Evolutionary conservation across 1,140 invertebrate species (phyloP), one percentile per base, ranked within the genome.

Genomic region (Drosophila eugracilis): DNA sequence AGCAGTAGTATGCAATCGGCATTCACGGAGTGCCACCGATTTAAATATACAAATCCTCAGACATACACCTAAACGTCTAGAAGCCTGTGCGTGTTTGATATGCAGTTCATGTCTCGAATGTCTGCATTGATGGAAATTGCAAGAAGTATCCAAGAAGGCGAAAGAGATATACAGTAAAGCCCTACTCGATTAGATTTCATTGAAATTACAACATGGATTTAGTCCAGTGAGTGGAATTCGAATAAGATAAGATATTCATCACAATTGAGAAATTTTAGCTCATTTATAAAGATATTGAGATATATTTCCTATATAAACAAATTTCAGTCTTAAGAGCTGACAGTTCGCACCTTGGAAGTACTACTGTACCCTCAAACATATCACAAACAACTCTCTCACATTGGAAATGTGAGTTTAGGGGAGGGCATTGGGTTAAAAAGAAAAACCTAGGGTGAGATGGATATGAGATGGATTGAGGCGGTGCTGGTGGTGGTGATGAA

Each of bases 21-120:
- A 80, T 85, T 72, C 80, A 85, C 71, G 65, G 58, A 73, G 57
- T 80, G 76, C 72, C 72, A 79, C 44, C 55, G 65, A 83, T 85
- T 85, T 79, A 73, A 85, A 85, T 80, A 85, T 67, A 67, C 63
- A 67, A 62, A 66, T 53, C 49, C 58, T 22, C 58, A 59, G 34
- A 30, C 45, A 59, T 30, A 19, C 34, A 47, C 42, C 34, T 19
- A 41, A 28, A 49, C 42, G 37, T 30, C 21, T 30, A 17, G 24
- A 22, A 19, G 42, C 24, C 26, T 65, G 63, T 34, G 63, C 60
- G 30, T 81, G 65, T 77, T 85, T 86, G 60, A 77, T 86, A 85
- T 85, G 81, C 81, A 88, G 44, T 70, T 24, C 73, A 62, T 60
- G 81, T 66, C 58, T 74, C 62, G 50, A 49, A 76, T 63, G 72